phyloP scores from a whole-genome alignment of 2,797 vertebrate species.

The Brachyrhaphis roseni region DNA sequence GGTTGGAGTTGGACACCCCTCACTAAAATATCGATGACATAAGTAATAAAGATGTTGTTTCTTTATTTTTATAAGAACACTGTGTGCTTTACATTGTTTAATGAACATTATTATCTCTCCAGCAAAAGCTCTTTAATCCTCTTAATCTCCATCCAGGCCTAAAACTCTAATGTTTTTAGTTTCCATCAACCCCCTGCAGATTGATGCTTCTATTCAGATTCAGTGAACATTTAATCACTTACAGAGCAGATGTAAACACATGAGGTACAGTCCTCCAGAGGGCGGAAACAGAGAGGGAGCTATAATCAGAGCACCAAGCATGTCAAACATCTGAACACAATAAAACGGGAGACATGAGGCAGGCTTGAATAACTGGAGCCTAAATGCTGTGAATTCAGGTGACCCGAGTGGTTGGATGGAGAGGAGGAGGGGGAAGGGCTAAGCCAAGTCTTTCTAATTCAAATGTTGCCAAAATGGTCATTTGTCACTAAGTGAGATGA shows the following conservation, averaged over 20 bases:
- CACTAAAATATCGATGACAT: background rate
- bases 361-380: slow-evolving; percentile 36
- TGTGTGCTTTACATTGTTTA: slow-evolving; percentile 30
- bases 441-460: slow-evolving; percentile 79
- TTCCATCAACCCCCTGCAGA: slow-evolving; percentile 50
- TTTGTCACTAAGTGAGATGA: slow-evolving; percentile 83
- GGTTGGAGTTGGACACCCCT: background rate
- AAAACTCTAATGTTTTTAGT: slow-evolving; percentile 50
- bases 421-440: slow-evolving; percentile 29
- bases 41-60: slow-evolving; percentile 4
- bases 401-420: slow-evolving; percentile 43
- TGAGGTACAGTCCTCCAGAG: slow-evolving; percentile 26
- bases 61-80: slow-evolving; percentile 21
- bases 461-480: slow-evolving; percentile 77
- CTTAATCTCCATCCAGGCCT: slow-evolving; percentile 56
- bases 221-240: slow-evolving; percentile 61
- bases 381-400: slow-evolving; percentile 55
- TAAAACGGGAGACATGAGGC: slow-evolving; percentile 36
- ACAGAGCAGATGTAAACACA: slow-evolving; percentile 56
- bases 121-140: slow-evolving; percentile 57
- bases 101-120: slow-evolving; percentile 44
- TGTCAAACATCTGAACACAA: slow-evolving; percentile 43
- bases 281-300: slow-evolving; percentile 7
- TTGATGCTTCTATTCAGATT: slow-evolving; percentile 52
- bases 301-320: slow-evolving; percentile 33